Evolutionary conservation across 2,113 vertebrate species (phyloP), one percentile per base, ranked within the genome.

Genomic region (Archilochus colubris): DNA sequence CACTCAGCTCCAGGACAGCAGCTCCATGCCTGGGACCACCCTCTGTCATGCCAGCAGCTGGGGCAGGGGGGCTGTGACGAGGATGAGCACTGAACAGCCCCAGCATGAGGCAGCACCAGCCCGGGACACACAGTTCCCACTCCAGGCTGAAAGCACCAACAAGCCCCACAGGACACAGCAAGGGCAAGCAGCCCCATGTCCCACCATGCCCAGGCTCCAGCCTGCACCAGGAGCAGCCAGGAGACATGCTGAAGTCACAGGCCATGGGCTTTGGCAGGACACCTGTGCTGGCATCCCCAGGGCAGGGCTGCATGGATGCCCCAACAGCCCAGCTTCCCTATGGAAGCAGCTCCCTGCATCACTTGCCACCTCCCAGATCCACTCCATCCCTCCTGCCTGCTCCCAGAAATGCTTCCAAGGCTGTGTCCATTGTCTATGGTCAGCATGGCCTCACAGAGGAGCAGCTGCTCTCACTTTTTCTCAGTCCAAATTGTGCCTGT

Each of bases 11-110:
- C 50, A 0, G 23, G 44, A 20, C 48, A 54, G 14, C 2, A 1
- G 53, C 46, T 23, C 5, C 1, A 7, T 0, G 0, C 30, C 31
- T 43, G 7, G 9, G 9, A 16, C 58, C 38, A 5, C 38, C 58
- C n/a, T 72, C 78, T 46, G 36, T 68, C 43, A 51, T 1, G 3
- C 7, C 1, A 0, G 30, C 51, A 61, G 48, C 9, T 10, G 66
- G 38, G 54, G 31, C 0, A 0, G 44, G 57, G 55, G 31, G 24
- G 8, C 53, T 6, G 4, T 1, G 1, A 43, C 23, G 43, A 81
- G 27, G 30, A 57, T 1, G 1, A 24, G 64, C 1, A 0, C 55
- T 0, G 5, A 62, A 25, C 2, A 0, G 63, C 30, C 68, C 0
- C 0, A 62, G 63, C 53, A 51, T 1, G 4, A 73, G 30, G 51